Conservation (phyloP, 2,888 invertebrate species). For the Dichetophora obliterata region DNA sequence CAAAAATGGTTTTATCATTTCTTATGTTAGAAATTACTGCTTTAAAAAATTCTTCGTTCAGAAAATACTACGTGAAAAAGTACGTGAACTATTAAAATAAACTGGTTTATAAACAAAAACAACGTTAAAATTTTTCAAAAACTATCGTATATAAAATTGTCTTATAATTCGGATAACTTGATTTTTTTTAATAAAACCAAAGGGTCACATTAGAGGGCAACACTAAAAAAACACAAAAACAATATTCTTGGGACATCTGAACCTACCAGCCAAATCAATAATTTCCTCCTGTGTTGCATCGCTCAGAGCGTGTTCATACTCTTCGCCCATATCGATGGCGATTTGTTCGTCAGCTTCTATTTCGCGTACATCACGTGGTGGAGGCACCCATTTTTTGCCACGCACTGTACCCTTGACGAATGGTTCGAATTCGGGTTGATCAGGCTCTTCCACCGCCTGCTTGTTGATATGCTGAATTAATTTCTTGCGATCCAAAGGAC, state of each 20-base stretch:
- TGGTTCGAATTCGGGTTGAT: conserved; percentile 95
- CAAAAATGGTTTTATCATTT: too few species aligned
- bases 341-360: conserved; percentile 92
- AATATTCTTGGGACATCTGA: not conserved
- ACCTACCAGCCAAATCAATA: conserved; percentile 93
- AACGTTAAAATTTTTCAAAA: too few species aligned
- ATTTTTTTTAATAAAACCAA: too few species aligned
- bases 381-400: conserved; percentile 93
- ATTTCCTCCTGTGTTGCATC: conserved; percentile 95
- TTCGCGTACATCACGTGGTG: conserved; percentile 78
- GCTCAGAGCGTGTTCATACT: conserved; percentile 91
- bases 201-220: not conserved
- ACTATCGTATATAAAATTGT: too few species aligned
- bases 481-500: conserved; percentile 94
- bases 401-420: conserved; percentile 90
- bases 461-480: conserved; percentile 97
- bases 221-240: too few species aligned
- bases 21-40: too few species aligned
- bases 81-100: too few species aligned
- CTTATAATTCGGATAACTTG: too few species aligned
- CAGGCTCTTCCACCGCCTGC: conserved; percentile 97
- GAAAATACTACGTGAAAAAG: too few species aligned
- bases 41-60: too few species aligned
- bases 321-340: conserved; percentile 92
- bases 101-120: too few species aligned